phyloP scores from a whole-genome alignment of 2,797 vertebrate species.

The Amblyopsis hoosieri region DNA sequence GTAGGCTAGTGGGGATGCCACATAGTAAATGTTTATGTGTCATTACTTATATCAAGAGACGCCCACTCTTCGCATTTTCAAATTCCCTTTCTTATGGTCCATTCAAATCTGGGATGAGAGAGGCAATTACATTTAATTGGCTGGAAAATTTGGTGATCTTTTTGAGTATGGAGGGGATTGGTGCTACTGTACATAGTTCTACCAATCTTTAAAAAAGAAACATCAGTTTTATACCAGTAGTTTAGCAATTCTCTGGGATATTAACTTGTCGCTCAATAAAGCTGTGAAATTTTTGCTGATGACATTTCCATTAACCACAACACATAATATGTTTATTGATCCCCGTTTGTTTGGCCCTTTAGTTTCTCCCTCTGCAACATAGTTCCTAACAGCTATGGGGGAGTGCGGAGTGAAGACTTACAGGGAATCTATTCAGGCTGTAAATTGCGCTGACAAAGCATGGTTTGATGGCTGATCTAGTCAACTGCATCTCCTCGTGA shows the following conservation, averaged over 20 bases:
- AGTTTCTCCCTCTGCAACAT: conserved; percentile 73
- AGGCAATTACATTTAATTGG: conserved; percentile 81
- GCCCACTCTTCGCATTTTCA: conserved; percentile 49
- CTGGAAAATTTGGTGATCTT: conserved; percentile 76
- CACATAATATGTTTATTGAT: conserved; percentile 82
- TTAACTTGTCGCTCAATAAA: conserved; percentile 65
- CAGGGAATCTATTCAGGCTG: conserved; percentile 58
- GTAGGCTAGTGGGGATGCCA: conserved; percentile 56
- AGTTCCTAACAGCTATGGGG: conserved; percentile 65
- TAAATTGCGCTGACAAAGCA: conserved; percentile 73
- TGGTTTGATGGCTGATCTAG: conserved; percentile 34
- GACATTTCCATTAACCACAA: conserved; percentile 74
- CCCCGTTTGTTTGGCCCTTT: conserved; percentile 66
- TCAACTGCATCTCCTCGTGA: conserved; percentile 42
- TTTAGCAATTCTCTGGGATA: conserved; percentile 54
- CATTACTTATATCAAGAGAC: conserved; percentile 60
- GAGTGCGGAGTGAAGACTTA: conserved; percentile 48
- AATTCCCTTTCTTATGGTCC: conserved; percentile 56
- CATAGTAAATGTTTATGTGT: conserved; percentile 77
- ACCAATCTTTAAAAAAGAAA: conserved; percentile 63
- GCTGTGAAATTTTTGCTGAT: conserved; percentile 67
- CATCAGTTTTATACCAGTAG: conserved; percentile 73
- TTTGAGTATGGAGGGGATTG: conserved; percentile 56
- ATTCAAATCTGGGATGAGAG: conserved; percentile 53
- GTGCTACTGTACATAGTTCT: conserved; percentile 59